phyloP scores from a whole-genome alignment of 2,888 invertebrate genomes.

The Trichacis sp. region DNA sequence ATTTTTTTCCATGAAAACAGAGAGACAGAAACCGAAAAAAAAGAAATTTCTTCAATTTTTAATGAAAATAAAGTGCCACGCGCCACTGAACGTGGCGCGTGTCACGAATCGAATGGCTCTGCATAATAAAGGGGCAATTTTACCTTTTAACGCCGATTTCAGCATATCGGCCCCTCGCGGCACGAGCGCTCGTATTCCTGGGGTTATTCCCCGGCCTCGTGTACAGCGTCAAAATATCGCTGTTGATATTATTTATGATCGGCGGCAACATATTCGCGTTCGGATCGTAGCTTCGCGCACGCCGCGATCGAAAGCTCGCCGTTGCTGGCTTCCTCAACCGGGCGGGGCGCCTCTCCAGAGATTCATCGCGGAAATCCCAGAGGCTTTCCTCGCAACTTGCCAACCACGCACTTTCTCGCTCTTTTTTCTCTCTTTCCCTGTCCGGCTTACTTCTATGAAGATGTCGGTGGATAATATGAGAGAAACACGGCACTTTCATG shows the following conservation, averaged over 20 bases:
- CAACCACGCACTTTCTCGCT: constrained; percentile 6
- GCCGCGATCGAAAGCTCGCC: constrained; percentile 30
- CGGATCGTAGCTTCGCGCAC: constrained; percentile 25
- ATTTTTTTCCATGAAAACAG: no score
- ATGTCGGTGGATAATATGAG: constrained; percentile 28
- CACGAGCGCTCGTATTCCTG: constrained; percentile 52
- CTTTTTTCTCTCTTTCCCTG: constrained; percentile 1
- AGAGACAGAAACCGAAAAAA: no score
- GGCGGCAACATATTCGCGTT: constrained; percentile 62
- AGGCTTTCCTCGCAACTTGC: constrained; percentile 10
- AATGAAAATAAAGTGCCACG: no score
- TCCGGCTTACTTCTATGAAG: constrained; percentile 19
- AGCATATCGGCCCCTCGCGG: constrained; percentile 63
- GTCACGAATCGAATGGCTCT: no score
- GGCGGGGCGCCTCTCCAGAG: constrained; percentile 21
- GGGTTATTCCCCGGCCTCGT: constrained; percentile 56
- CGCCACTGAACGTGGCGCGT: no score
- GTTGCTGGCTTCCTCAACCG: constrained; percentile 21
- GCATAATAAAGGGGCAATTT: constrained; percentile 27
- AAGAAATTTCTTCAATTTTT: no score
- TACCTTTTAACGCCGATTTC: constrained; percentile 67
- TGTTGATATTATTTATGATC: constrained; percentile 65
- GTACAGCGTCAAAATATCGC: constrained; percentile 64
- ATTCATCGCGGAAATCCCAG: constrained; percentile 19
- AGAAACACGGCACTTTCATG: constrained; percentile 34